phyloP scores from a whole-genome alignment of 2,888 invertebrate genomes.

The Chymomyza amoena region DNA sequence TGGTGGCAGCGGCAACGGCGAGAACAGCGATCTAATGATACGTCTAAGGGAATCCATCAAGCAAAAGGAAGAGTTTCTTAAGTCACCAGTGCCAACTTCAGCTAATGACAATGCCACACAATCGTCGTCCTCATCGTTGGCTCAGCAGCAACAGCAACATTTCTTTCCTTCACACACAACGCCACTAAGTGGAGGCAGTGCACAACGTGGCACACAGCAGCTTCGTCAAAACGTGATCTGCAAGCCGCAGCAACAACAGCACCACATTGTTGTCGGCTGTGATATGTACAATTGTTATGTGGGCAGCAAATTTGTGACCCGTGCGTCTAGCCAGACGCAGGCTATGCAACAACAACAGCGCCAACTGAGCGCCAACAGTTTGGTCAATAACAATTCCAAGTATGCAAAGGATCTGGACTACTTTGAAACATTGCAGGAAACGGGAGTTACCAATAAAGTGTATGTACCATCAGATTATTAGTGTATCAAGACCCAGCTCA shows the following conservation, averaged over 20 bases:
- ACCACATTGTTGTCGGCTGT: constrained; percentile 58
- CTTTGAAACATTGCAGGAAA: constrained; percentile 76
- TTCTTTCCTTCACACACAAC: constrained; percentile 58
- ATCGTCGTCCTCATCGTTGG: constrained; percentile 23
- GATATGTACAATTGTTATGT: constrained; percentile 74
- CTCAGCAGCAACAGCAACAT: constrained; percentile 48
- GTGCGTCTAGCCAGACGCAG: constrained; percentile 25
- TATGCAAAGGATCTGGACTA: constrained; percentile 76
- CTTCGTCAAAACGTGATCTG: constrained; percentile 16
- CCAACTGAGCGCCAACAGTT: constrained; percentile 46
- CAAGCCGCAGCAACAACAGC: constrained; percentile 54
- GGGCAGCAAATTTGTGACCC: constrained; percentile 51
- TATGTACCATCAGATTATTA: constrained; percentile 45
- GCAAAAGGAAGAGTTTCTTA: constrained; percentile 93
- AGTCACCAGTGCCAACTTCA: constrained; percentile 81
- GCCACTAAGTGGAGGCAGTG: constrained; percentile 25
- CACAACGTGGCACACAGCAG: constrained; percentile 8
- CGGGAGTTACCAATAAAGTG: constrained; percentile 78
- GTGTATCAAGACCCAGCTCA: neutral
- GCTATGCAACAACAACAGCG: constrained; percentile 27
- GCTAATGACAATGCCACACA: constrained; percentile 30
- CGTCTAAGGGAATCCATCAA: constrained; percentile 91
- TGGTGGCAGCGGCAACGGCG: constrained; percentile 29
- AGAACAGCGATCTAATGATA: constrained; percentile 81
- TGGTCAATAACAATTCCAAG: constrained; percentile 59